Evolutionary conservation across 2,888 invertebrate genomes (phyloP), one percentile per base, ranked within the genome.

Genomic region (Diaprepes abbreviatus): DNA sequence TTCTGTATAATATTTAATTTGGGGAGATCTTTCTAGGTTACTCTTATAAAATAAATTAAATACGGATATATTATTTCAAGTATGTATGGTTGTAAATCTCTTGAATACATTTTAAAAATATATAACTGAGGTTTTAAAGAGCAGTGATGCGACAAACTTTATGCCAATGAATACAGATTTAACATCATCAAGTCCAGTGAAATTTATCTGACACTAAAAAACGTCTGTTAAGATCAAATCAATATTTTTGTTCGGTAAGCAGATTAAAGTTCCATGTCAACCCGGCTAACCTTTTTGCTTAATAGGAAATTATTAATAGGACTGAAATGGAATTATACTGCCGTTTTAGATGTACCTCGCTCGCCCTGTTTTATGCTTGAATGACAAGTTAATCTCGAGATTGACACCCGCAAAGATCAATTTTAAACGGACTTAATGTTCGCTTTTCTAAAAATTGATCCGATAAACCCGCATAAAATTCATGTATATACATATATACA

Each of bases 291-390:
- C 55, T 55, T 38, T 55, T 38, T 21, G 55, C 55, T 55, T 55
- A 35, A 35, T 55, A 38, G 35, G 36, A 55, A 55, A 55, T 55
- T 55, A 55, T 55, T 55, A 55, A 38, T 55, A 36, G 55, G 19
- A 55, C 12, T 55, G 55, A 55, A 55, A 55, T 24, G 55, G 55
- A 55, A 55, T 55, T 55, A 55, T 55, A 36, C 36, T 21, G 55
- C 16, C 54, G 36, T 54, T 19, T 54, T 38, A 38, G 55, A 55
- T 55, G 38, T 36, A 55, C n/a, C 55, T 19, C 4, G 55, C 21
- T 24, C 21, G 36, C 14, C 16, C 28, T 12, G 48, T 50, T 50
- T 50, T 50, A 50, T 31, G 48, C 48, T 55, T 12, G 21, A 14
- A 36, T 36, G 55, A 55, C 55, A 55, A 24, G 55, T 55, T 55